Conservation (phyloP, 53 echinoderm and acorn worm genomes). For the Mesocentrotus franciscanus region DNA sequence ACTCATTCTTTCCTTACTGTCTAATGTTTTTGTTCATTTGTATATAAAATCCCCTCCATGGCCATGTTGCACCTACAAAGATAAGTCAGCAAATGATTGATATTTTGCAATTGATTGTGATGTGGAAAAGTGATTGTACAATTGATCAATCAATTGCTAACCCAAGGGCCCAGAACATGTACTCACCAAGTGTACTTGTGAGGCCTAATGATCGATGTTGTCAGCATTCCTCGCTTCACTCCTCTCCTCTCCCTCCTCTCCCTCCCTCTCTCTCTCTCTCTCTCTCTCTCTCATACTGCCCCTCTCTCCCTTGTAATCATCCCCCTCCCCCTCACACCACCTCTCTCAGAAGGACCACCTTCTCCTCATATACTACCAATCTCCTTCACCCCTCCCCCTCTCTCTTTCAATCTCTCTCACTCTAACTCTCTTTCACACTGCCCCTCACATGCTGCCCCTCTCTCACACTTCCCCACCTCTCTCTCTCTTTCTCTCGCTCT, state of each 20-base stretch:
- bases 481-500: not conserved
- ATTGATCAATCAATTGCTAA: no score
- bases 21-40: not conserved
- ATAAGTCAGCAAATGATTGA: no score
- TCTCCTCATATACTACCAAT: not conserved
- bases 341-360: not conserved
- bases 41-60: not conserved
- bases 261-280: not conserved
- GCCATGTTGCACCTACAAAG: no score
- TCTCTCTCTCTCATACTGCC: not conserved
- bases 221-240: not conserved
- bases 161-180: not conserved
- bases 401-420: not conserved
- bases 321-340: no score
- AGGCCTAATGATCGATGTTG: not conserved
- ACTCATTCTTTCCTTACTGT: not conserved
- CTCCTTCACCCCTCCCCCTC: not conserved
- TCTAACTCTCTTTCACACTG: not conserved
- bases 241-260: not conserved
- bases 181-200: not conserved
- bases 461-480: no score
- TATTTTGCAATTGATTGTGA: no score
- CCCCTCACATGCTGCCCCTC: not conserved
- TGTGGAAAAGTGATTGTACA: no score
- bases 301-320: not conserved